Conservation (phyloP, 2,888 invertebrate species). For the Gasteruption jaculator region DNA sequence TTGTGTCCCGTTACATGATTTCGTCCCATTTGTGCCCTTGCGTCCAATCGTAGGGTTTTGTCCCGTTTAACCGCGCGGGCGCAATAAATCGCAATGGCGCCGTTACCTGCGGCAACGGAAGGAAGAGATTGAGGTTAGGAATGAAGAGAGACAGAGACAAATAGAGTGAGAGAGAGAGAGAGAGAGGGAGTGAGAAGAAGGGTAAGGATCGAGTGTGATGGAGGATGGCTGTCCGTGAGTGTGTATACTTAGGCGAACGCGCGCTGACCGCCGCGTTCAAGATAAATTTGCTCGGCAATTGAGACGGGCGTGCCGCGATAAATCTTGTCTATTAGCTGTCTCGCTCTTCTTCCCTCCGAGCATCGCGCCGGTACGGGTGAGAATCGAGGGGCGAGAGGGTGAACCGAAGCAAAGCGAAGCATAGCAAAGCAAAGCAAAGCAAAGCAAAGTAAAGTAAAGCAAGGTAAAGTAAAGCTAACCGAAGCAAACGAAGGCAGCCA, state of each 20-base stretch:
- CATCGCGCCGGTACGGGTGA: constrained; percentile 40
- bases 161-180: constrained; percentile 10
- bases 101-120: constrained; percentile 2
- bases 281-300: constrained; percentile 51
- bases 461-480: no score
- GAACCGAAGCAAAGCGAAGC: no score
- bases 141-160: constrained; percentile 11
- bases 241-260: no score
- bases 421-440: no score
- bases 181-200: constrained; percentile 24
- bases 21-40: no score
- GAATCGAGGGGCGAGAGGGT: constrained; percentile 35
- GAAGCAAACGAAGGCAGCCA: no score
- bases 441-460: no score
- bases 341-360: constrained; percentile 35
- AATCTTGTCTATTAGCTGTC: constrained; percentile 46
- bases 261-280: constrained; percentile 45
- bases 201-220: constrained; percentile 17
- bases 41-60: no score
- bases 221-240: no score
- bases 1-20: no score
- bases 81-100: constrained; percentile 16
- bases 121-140: constrained; percentile 12
- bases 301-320: constrained; percentile 45
- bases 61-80: no score